Evolutionary conservation across 1,140 invertebrate genomes (phyloP).

Genomic region (Hyles vespertilio): DNA sequence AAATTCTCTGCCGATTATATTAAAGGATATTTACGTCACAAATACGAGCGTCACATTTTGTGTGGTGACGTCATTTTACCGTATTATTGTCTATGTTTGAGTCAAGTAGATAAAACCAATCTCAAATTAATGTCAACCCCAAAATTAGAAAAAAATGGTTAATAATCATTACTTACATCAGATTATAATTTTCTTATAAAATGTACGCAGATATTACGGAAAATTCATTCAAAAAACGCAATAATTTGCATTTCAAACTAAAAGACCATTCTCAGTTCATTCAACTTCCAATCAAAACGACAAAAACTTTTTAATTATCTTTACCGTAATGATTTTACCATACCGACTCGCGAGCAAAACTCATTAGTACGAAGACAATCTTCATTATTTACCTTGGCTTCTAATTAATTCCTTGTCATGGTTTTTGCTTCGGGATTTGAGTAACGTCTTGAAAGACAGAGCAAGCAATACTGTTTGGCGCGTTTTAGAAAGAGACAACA

Average conservation of each 20-base stretch:
- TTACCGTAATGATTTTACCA: slow-evolving; percentile 63
- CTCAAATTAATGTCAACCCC: too few relatives aligned
- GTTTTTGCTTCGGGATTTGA: slow-evolving; percentile 73
- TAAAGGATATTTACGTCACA: background rate
- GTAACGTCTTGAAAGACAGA: slow-evolving; percentile 52
- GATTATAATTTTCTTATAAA: too few relatives aligned
- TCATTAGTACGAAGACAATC: slow-evolving; percentile 71
- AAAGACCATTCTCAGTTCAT: slow-evolving; percentile 1
- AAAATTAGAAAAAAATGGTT: too few relatives aligned
- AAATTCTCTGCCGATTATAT: slow-evolving; percentile 15
- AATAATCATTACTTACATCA: too few relatives aligned
- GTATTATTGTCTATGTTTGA: too few relatives aligned
- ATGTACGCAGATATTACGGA: too few relatives aligned
- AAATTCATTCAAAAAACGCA: too few relatives aligned
- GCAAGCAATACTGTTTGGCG: slow-evolving; percentile 25
- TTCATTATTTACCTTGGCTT: slow-evolving; percentile 73
- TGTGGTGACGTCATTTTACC: too few relatives aligned
- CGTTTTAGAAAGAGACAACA: slow-evolving; percentile 34
- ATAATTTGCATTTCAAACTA: too few relatives aligned
- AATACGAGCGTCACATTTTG: background rate
- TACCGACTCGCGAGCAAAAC: slow-evolving; percentile 55
- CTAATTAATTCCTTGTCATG: slow-evolving; percentile 77
- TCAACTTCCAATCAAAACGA: slow-evolving; percentile 1
- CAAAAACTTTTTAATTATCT: slow-evolving; percentile 62
- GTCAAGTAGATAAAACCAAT: too few relatives aligned